A percentile compares a stretch with the other conserved stretches of the same genome.
Conservation (phyloP, 1,140 invertebrate genomes). For the Latrodectus geometricus region DNA sequence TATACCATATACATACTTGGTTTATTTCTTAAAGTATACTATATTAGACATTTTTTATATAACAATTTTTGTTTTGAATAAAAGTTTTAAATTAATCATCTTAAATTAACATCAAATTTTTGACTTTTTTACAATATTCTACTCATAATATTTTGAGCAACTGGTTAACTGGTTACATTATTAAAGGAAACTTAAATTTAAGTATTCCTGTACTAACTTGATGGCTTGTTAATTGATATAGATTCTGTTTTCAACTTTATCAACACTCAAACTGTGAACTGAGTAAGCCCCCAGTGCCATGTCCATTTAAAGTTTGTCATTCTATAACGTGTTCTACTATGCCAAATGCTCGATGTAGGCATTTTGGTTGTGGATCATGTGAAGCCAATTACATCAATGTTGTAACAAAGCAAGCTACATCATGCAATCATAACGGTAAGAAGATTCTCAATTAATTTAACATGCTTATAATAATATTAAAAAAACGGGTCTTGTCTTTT, state of each 20-base stretch:
- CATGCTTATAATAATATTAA: too few relatives aligned
- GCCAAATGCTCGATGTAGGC: constrained; percentile 22
- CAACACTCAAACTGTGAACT: constrained; percentile 43
- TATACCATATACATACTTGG: too few relatives aligned
- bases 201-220: background rate
- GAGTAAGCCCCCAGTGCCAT: constrained; percentile 23
- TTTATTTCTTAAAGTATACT: too few relatives aligned
- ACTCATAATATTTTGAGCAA: too few relatives aligned
- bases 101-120: too few relatives aligned
- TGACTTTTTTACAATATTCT: too few relatives aligned
- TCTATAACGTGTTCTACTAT: constrained; percentile 11
- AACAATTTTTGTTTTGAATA: too few relatives aligned
- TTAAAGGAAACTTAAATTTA: too few relatives aligned
- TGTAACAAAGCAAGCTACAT: background rate
- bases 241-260: constrained; percentile 56
- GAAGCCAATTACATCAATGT: constrained; percentile 37
- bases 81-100: too few relatives aligned
- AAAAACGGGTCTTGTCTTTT: too few relatives aligned
- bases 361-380: constrained; percentile 48
- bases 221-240: constrained; percentile 6
- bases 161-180: too few relatives aligned
- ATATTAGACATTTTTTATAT: too few relatives aligned
- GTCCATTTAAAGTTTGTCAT: constrained; percentile 30
- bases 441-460: background rate
- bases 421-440: constrained; percentile 52